These are phyloP conservation scores for Papilio demoleus DNA, from an alignment of 2,888 invertebrate species.

Conservation along the genomic window DNA sequence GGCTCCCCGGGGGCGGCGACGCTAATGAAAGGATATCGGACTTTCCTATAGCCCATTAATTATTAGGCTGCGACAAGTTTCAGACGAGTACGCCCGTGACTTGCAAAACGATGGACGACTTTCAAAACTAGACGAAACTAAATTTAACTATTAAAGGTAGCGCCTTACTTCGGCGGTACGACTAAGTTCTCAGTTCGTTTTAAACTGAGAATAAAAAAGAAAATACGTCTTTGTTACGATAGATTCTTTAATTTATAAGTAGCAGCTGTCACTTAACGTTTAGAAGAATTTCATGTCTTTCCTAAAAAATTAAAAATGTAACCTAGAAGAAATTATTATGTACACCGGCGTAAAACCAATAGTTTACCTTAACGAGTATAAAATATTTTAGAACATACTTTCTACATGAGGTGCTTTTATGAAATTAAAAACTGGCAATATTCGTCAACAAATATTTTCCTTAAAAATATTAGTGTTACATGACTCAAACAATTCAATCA, in stretches of 20 bases:
- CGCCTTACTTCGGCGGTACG: not conserved
- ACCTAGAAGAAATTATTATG: no score
- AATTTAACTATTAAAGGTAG: slow-evolving; percentile 24
- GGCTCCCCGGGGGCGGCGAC: slow-evolving; percentile 64
- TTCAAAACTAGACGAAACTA: slow-evolving; percentile 2
- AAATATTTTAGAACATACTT: not conserved
- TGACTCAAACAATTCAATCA: not conserved
- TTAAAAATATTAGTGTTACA: not conserved
- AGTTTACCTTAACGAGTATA: not conserved
- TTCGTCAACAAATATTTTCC: not conserved
- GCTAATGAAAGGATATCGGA: slow-evolving; percentile 83
- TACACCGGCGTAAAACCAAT: not conserved
- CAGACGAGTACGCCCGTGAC: slow-evolving; percentile 70
- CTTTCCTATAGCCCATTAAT: slow-evolving; percentile 79
- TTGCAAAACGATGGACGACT: slow-evolving; percentile 62
- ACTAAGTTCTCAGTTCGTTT: not conserved
- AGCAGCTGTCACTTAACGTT: not conserved
- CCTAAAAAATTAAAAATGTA: not conserved
- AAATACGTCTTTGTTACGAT: not conserved
- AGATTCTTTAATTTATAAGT: not conserved
- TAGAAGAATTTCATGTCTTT: not conserved
- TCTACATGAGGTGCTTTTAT: not conserved
- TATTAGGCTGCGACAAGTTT: slow-evolving; percentile 76
- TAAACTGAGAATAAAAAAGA: not conserved
- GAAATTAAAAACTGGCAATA: not conserved